Base-by-base conservation (phyloP, 2,797 vertebrate genomes). In the Gymnoscopelus microlampas region DNA sequence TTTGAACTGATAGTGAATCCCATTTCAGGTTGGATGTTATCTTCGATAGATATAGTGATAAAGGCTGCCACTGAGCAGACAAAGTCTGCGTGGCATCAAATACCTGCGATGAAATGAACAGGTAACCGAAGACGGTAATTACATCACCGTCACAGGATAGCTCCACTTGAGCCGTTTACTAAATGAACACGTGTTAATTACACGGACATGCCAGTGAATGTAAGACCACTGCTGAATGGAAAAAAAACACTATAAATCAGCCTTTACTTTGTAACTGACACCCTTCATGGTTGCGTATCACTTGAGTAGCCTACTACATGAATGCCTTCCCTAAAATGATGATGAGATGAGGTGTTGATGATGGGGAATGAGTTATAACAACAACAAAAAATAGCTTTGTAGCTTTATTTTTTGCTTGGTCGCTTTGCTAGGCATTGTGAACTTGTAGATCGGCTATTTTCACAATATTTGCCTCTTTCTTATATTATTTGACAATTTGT, bases 141-240 rank as follows among this genome's bases (percentile, higher is more conserved):
- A 85, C 74, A 72, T 66, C 57, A 75, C 64, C 69, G 76, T 67
- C 70, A 83, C 65, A 62, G 53, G 84, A 85, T 83, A 78, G 63
- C 65, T 68, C 47, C 74, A 73, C 71, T 77, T 73, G 47, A 77
- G 73, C 65, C 54, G 66, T 70, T 72, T 55, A 11, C 66, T 83
- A 75, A 87, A 82, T 85, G 74, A 83, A 76, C 73, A 69, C 4
- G 12, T 65, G 75, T 77, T 86, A 84, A 81, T 85, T 72, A 77
- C 68, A 68, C 4, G 7, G 63, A 78, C 73, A 60, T 64, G 68
- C 26, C 12, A 5, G 49, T 32, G 55, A 65, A 50, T 53, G 68
- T 66, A 64, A 53, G 65, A 72, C 66, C 63, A 55, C 47, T 32
- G 29, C n/a, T 69, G 29, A 50, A 65, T 63, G 7, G 35, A 56